phyloP scores from a whole-genome alignment of 2,113 vertebrate species.

The Myotis lucifugus region DNA sequence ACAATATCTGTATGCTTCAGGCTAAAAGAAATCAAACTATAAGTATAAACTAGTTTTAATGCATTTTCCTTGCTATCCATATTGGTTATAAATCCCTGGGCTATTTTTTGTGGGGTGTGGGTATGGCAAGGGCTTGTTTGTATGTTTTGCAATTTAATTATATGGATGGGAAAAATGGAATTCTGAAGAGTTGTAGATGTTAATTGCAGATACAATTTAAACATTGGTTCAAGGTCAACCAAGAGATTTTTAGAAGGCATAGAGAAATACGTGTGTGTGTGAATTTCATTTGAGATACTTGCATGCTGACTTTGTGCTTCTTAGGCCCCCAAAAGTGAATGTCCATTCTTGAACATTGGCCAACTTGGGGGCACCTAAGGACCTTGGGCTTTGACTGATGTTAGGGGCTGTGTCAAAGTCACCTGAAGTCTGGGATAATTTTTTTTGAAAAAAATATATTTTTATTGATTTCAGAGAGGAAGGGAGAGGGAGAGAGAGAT shows the following conservation, averaged over 20 bases:
- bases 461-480: no score
- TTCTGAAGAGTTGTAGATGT: not conserved
- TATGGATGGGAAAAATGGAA: not conserved
- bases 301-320: not conserved
- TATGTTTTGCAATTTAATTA: not conserved
- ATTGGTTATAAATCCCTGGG: not conserved
- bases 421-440: not conserved
- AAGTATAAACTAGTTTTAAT: not conserved
- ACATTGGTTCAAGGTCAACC: not conserved
- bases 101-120: not conserved
- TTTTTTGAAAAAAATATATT: no score
- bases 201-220: constrained; percentile 36
- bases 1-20: not conserved
- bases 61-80: not conserved
- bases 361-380: not conserved
- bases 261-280: not conserved
- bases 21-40: not conserved
- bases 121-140: not conserved
- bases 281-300: not conserved
- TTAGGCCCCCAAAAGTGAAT: not conserved
- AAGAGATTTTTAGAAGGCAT: not conserved
- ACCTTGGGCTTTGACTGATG: not conserved
- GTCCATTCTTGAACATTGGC: not conserved
- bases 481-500: no score
- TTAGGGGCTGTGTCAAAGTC: not conserved